Evolutionary conservation across 2,797 vertebrate species (phyloP).

Genomic region (Erithacus rubecula): DNA sequence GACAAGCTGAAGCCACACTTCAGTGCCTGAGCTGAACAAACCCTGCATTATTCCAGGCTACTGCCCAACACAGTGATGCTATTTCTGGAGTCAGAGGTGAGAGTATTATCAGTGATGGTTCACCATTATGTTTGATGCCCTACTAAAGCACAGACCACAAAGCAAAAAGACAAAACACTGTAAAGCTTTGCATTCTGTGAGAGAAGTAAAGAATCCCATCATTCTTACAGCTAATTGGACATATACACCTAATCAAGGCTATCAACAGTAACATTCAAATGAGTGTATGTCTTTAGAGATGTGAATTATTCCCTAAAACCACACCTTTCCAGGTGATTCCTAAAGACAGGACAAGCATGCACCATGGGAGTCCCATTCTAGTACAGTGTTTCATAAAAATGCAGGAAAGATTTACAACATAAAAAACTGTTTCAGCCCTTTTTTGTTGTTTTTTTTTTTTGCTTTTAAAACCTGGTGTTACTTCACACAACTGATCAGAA

Average conservation of each 20-base stretch:
- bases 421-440: neutral
- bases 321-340: neutral
- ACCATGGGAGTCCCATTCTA: neutral
- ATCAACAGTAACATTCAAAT: neutral
- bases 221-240: neutral
- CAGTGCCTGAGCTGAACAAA: neutral
- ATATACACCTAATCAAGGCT: neutral
- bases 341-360: neutral
- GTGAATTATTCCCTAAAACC: neutral
- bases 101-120: neutral
- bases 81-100: neutral
- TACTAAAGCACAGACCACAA: neutral
- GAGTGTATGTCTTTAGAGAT: neutral
- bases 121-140: accelerated
- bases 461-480: neutral
- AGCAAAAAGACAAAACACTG: neutral
- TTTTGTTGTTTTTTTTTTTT: neutral
- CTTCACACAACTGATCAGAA: neutral
- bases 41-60: neutral
- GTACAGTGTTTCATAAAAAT: neutral
- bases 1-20: neutral
- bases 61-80: neutral
- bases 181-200: neutral
- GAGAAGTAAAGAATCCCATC: neutral
- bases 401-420: neutral